Conservation (phyloP, 2,888 invertebrate genomes). For the Leptopilina myrica region DNA sequence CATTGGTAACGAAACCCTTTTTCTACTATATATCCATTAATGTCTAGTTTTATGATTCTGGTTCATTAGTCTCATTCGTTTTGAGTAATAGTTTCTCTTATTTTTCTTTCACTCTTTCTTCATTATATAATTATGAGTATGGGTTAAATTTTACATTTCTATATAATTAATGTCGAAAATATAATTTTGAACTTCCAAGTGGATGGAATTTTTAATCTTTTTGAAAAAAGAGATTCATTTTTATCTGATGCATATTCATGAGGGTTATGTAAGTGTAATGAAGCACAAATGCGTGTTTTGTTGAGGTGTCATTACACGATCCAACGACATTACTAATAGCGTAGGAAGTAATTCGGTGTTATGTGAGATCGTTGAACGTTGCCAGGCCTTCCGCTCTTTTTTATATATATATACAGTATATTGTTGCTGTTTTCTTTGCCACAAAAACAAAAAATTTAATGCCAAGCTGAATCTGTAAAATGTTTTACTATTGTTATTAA, state of each 20-base stretch:
- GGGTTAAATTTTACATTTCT: not conserved
- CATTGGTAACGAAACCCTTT: not conserved
- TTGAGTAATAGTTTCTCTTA: not conserved
- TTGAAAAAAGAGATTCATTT: constrained; percentile 3
- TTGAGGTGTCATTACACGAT: constrained; percentile 38
- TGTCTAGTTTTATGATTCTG: constrained; percentile 4
- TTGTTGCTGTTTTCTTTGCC: not conserved
- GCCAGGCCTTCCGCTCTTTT: constrained; percentile 34
- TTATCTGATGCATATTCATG: constrained; percentile 36
- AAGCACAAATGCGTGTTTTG: not conserved
- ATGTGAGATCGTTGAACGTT: constrained; percentile 43
- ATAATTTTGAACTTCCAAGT: not conserved
- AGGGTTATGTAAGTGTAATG: constrained; percentile 37
- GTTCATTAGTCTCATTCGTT: constrained; percentile 16
- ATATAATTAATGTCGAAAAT: not conserved
- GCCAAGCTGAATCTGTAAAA: not conserved
- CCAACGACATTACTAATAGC: constrained; percentile 55
- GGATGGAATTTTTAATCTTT: not conserved
- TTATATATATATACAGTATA: not conserved
- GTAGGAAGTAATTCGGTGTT: constrained; percentile 53
- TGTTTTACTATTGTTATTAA: not conserved
- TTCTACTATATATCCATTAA: not conserved
- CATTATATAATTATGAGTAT: not conserved
- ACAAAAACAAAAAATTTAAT: not conserved
- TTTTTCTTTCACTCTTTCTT: not conserved